These are phyloP conservation scores for Glaucidium brasilianum DNA, from an alignment of 2,113 vertebrate genomes.

Conservation along the genomic window DNA sequence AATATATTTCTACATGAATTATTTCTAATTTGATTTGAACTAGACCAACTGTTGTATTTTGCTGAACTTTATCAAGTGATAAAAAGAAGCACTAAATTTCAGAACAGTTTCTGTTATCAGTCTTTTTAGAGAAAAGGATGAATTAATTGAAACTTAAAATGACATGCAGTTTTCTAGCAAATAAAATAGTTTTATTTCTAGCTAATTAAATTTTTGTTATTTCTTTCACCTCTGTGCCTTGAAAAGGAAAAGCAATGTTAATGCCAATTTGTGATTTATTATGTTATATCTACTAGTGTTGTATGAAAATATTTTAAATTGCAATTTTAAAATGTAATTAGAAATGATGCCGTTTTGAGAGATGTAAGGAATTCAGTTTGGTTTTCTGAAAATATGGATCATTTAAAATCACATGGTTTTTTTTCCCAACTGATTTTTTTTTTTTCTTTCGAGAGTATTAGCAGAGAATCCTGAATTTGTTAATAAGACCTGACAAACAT, in stretches of 20 bases:
- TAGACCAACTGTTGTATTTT: constrained; percentile 91
- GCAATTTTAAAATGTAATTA: background rate
- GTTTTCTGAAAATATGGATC: background rate
- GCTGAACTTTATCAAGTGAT: constrained; percentile 67
- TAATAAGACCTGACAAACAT: background rate
- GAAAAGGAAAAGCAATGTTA: background rate
- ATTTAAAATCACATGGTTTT: background rate
- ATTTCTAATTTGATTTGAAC: constrained; percentile 97
- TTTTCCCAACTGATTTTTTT: background rate
- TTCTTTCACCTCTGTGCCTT: background rate
- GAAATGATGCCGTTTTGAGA: background rate
- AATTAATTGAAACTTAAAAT: constrained; percentile 36
- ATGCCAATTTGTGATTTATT: background rate
- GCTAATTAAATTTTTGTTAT: background rate
- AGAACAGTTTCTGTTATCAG: background rate
- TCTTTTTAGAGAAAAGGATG: background rate
- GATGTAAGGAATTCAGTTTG: background rate
- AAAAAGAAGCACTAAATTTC: constrained; percentile 63
- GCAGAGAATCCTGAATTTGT: background rate
- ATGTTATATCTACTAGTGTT: background rate
- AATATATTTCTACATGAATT: constrained; percentile 92
- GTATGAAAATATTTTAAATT: constrained; percentile 27
- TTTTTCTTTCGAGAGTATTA: background rate
- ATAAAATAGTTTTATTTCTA: background rate
- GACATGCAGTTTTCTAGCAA: background rate